Percentiles rank a stretch among this genome's conserved stretches.
Evolutionary conservation across 2,888 invertebrate species (phyloP).

Genomic region (Cybosia mesomella): DNA sequence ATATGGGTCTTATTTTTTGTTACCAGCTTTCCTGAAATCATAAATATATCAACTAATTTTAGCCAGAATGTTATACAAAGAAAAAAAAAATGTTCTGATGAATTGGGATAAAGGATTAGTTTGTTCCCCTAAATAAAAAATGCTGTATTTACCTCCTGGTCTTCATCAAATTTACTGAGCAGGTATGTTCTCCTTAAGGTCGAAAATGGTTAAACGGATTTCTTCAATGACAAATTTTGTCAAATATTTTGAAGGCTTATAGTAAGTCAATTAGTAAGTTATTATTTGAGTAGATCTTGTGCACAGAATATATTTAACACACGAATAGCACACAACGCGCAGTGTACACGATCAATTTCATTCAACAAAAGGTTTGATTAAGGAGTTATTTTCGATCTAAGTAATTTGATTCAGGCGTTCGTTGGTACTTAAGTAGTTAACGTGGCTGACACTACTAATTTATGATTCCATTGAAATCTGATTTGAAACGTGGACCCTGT

Average conservation of each 20-base stretch:
- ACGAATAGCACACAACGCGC: constrained; percentile 25
- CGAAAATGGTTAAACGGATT: neutral
- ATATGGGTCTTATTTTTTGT: constrained; percentile 69
- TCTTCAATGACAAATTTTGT: neutral
- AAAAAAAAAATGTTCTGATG: constrained; percentile 33
- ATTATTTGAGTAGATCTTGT: neutral
- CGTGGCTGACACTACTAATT: constrained; percentile 61
- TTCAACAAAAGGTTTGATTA: constrained; percentile 60
- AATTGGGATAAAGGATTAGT: constrained; percentile 49
- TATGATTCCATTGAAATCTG: constrained; percentile 65
- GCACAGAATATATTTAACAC: constrained; percentile 16
- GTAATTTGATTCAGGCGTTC: constrained; percentile 60
- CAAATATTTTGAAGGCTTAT: no score
- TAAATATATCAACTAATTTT: constrained; percentile 48
- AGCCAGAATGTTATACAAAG: constrained; percentile 28
- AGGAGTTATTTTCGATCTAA: constrained; percentile 55
- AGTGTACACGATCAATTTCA: constrained; percentile 55
- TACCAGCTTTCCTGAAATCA: constrained; percentile 59
- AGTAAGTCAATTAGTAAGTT: neutral
- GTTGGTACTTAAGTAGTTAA: constrained; percentile 52
- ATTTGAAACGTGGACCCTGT: constrained; percentile 55
- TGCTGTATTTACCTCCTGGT: constrained; percentile 25
- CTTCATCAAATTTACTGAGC: constrained; percentile 9
- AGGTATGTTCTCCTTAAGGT: constrained; percentile 2
- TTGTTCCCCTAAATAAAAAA: constrained; percentile 33